Evolutionary conservation across 2,888 invertebrate species (phyloP), one percentile per base, ranked within the genome.

Genomic region (Onchidella celtica): DNA sequence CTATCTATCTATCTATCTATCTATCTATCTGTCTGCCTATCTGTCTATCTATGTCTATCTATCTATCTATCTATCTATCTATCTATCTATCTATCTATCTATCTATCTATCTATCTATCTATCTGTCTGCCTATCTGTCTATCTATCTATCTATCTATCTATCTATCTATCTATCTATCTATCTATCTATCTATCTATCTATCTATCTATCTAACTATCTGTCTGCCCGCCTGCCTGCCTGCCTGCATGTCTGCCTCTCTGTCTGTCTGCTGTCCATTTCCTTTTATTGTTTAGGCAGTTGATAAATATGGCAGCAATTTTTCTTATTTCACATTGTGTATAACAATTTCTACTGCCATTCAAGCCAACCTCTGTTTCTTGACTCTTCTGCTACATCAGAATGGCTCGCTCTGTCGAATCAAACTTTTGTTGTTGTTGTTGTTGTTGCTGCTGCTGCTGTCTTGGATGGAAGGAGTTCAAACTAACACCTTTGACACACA

Each of bases 31-130:
- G 29, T 59, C 59, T 38, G 38, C 17, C 63, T 38, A 11, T 63
- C 61, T 75, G 29, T 38, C 38, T 76, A 4, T 63, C 76, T 63
- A 11, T 63, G 27, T 74, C 76, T 76, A 2, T 65, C 76, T 63
- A 6, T 76, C 65, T 76, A 6, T 65, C 76, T 65, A 3, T 76
- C 65, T 63, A 6, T 74, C 76, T 76, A 2, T 76, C 76, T 76
- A 6, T 76, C 65, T 76, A 6, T 65, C 76, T 65, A 6, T 65
- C 76, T 76, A 6, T 66, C 76, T 76, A 6, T 76, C 76, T 65
- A 34, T 76, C 76, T 76, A 34, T 76, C 76, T 65, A 9, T 65
- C 65, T 27, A 21, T 47, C 47, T 17, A 17, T 47, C 17, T 17
- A 17, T 17, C 47, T 47, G 17, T 47, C 47, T 17, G 17, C 17